Percentiles rank a stretch among this genome's conserved stretches.
These are phyloP conservation scores for Girardinichthys multiradiatus DNA, from an alignment of 2,113 vertebrate genomes.

Conservation along the genomic window DNA sequence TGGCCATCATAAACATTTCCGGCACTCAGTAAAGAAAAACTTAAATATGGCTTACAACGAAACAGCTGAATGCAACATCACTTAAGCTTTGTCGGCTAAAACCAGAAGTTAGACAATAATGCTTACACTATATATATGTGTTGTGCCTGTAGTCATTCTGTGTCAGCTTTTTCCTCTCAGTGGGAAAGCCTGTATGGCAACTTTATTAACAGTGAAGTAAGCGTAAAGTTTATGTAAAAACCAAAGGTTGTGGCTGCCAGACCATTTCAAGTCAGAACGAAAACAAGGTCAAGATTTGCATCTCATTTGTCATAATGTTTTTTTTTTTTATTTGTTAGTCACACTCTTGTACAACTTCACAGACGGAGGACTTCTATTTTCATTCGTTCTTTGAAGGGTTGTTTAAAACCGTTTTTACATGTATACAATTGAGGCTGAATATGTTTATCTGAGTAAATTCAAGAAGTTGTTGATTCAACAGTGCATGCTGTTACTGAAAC, in stretches of 20 bases:
- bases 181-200: not conserved
- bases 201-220: slow-evolving; percentile 10
- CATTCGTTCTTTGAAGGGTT: not conserved
- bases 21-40: no score
- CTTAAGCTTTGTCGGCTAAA: no score
- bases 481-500: slow-evolving; percentile 19
- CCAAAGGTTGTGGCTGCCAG: slow-evolving; percentile 19
- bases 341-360: slow-evolving; percentile 10
- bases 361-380: not conserved
- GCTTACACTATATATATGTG: no score
- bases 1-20: slow-evolving; percentile 8
- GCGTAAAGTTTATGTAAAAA: slow-evolving; percentile 43
- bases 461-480: slow-evolving; percentile 14
- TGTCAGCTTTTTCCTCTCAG: no score
- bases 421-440: not conserved
- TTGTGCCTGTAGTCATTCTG: no score
- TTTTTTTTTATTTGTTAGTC: slow-evolving; percentile 8
- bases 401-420: not conserved
- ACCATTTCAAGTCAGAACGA: slow-evolving; percentile 58
- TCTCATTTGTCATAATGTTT: slow-evolving; percentile 1
- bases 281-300: slow-evolving; percentile 67
- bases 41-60: no score
- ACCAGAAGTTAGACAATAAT: no score
- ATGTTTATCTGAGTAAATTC: not conserved
- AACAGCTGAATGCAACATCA: no score